Evolutionary conservation across 2,113 vertebrate genomes (phyloP).

Genomic region (Sceloporus undulatus): DNA sequence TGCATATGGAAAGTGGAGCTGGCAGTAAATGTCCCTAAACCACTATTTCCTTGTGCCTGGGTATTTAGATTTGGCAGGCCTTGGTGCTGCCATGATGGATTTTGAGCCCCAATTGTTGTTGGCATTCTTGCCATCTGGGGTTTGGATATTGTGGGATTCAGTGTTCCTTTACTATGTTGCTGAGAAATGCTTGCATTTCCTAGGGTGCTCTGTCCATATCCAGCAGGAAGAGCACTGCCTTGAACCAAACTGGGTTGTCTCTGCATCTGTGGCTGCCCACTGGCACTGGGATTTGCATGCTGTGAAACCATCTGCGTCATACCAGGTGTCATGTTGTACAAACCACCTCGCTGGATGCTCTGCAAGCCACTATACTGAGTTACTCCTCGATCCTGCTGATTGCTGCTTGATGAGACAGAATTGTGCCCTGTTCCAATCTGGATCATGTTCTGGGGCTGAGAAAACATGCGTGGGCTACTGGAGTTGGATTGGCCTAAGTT

Average conservation of each 20-base stretch:
- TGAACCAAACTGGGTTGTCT: conserved; percentile 80
- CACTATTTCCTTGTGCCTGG: conserved; percentile 79
- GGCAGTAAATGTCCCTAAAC: conserved; percentile 82
- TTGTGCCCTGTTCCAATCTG: conserved; percentile 84
- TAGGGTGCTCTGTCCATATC: conserved; percentile 88
- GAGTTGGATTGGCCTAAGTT: conserved; percentile 85
- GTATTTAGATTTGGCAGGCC: conserved; percentile 83
- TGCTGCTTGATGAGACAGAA: conserved; percentile 78
- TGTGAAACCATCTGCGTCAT: conserved; percentile 81
- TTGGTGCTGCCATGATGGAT: conserved; percentile 88
- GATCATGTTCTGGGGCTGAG: conserved; percentile 89
- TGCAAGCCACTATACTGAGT: conserved; percentile 84
- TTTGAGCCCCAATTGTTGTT: conserved; percentile 80
- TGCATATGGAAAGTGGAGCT: conserved; percentile 89
- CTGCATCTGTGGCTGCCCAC: conserved; percentile 81
- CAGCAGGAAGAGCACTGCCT: conserved; percentile 73
- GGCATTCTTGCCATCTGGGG: conserved; percentile 84
- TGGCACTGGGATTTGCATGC: conserved; percentile 73
- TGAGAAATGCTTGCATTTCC: conserved; percentile 80
- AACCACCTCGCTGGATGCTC: conserved; percentile 83
- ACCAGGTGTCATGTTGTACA: conserved; percentile 84
- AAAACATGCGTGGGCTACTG: conserved; percentile 87
- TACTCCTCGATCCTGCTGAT: conserved; percentile 86
- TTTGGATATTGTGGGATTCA: conserved; percentile 86
- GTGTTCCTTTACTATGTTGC: conserved; percentile 83